These are phyloP conservation scores for Apotomis capreana DNA, from an alignment of 2,888 invertebrate genomes.

Conservation along the genomic window DNA sequence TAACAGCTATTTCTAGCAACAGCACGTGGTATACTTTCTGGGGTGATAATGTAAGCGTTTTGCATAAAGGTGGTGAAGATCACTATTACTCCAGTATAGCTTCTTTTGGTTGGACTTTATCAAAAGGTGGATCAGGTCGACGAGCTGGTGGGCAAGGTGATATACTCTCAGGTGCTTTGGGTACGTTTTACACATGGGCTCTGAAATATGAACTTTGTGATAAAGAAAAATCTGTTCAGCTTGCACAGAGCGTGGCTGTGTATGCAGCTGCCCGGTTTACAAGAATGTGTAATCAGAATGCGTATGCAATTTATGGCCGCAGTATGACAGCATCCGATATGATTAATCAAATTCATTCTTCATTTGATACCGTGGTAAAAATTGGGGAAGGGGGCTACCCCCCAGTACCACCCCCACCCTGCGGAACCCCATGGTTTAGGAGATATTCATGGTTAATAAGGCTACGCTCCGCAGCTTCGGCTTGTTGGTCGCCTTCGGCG, in stretches of 20 bases:
- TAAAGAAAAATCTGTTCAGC: slow-evolving; percentile 68
- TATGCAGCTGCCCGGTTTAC: slow-evolving; percentile 93
- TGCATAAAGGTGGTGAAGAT: slow-evolving; percentile 71
- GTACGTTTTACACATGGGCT: slow-evolving; percentile 93
- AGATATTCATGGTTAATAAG: too few relatives aligned
- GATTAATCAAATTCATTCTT: slow-evolving; percentile 89
- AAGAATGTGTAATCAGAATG: slow-evolving; percentile 89
- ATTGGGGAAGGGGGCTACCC: too few relatives aligned
- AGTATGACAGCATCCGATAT: slow-evolving; percentile 94
- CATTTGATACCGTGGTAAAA: slow-evolving; percentile 86
- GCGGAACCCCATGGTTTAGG: too few relatives aligned
- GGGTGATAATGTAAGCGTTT: slow-evolving; percentile 77
- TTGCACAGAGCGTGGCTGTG: slow-evolving; percentile 88
- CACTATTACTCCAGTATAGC: slow-evolving; percentile 56
- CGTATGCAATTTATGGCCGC: slow-evolving; percentile 88
- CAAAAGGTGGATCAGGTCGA: slow-evolving; percentile 90
- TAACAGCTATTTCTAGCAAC: slow-evolving; percentile 72
- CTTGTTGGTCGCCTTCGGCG: too few relatives aligned
- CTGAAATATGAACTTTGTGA: slow-evolving; percentile 69
- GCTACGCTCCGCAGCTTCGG: too few relatives aligned
- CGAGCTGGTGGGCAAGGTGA: slow-evolving; percentile 99
- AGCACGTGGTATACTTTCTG: slow-evolving; percentile 79
- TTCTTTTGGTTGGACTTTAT: slow-evolving; percentile 79
- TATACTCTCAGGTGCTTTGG: slow-evolving; percentile 92
- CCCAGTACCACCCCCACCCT: too few relatives aligned